These are phyloP conservation scores for Agraylea sexmaculata DNA, from an alignment of 1,140 invertebrate species.

Conservation along the genomic window DNA sequence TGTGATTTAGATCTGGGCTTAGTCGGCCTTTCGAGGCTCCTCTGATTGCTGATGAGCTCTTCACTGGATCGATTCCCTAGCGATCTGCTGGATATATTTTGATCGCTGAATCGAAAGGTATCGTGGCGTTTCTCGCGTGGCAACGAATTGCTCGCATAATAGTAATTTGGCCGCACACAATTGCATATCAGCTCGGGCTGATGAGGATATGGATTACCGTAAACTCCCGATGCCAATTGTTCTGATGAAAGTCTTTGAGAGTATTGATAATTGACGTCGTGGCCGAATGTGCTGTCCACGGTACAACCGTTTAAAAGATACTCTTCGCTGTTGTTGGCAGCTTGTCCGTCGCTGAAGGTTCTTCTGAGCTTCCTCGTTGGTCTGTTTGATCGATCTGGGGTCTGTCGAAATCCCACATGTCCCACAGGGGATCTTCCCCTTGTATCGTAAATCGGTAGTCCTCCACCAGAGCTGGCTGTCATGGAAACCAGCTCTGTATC, in stretches of 20 bases:
- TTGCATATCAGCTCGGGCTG: conserved; percentile 13
- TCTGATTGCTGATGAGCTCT: conserved; percentile 17
- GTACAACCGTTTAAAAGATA: conserved; percentile 16
- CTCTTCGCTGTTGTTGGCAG: conserved; percentile 18
- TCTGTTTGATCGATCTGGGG: conserved; percentile 7
- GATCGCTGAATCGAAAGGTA: conserved; percentile 17
- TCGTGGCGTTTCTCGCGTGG: conserved; percentile 17
- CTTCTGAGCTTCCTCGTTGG: conserved; percentile 13
- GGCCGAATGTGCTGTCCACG: conserved; percentile 17
- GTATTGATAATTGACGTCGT: conserved; percentile 5
- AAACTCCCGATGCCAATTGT: conserved; percentile 11
- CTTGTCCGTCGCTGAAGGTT: conserved; percentile 20
- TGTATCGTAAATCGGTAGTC: no score
- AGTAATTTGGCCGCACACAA: conserved; percentile 14
- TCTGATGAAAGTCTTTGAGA: conserved; percentile 15
- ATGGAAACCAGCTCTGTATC: conserved; percentile 19
- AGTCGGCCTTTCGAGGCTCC: conserved; percentile 17
- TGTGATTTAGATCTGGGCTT: conserved; percentile 12
- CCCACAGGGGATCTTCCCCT: no score
- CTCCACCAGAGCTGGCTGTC: neutral
- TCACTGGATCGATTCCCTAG: conserved; percentile 17
- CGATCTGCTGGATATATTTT: conserved; percentile 16
- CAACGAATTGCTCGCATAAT: conserved; percentile 14
- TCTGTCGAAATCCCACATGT: no score
- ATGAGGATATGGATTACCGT: conserved; percentile 11